These are phyloP conservation scores for Rhaphigaster nebulosa DNA, from an alignment of 2,888 invertebrate species.

Conservation along the genomic window DNA sequence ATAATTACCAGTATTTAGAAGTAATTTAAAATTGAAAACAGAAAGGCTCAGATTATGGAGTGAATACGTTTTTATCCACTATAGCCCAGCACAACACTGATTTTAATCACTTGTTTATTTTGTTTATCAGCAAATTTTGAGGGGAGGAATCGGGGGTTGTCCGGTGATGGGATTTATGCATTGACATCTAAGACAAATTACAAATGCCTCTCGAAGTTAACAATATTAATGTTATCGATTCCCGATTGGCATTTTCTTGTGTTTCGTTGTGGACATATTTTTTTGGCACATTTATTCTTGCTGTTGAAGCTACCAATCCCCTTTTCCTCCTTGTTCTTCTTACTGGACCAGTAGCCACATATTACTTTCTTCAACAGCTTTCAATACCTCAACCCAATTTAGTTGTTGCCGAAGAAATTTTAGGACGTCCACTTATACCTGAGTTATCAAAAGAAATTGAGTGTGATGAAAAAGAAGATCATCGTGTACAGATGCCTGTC, in stretches of 20 bases:
- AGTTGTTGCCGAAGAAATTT: slow-evolving; percentile 56
- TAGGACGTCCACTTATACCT: slow-evolving; percentile 52
- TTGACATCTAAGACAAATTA: not conserved
- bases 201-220: slow-evolving; percentile 55
- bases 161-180: not conserved
- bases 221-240: not conserved
- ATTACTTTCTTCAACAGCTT: slow-evolving; percentile 60
- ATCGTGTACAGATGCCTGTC: slow-evolving; percentile 54
- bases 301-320: slow-evolving; percentile 63
- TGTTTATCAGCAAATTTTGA: not conserved
- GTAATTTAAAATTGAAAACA: not conserved
- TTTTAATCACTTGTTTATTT: slow-evolving; percentile 38
- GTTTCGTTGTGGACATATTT: slow-evolving; percentile 58
- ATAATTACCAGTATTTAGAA: not conserved
- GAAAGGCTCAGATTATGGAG: not conserved
- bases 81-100: not conserved
- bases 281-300: slow-evolving; percentile 61
- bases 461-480: slow-evolving; percentile 25
- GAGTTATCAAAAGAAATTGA: slow-evolving; percentile 37
- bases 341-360: slow-evolving; percentile 60
- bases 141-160: slow-evolving; percentile 4
- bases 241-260: slow-evolving; percentile 55
- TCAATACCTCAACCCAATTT: slow-evolving; percentile 61
- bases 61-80: not conserved
- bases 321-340: slow-evolving; percentile 57